Evolutionary conservation across 2,797 vertebrate species (phyloP).

Genomic region (Hypotaenidia philippensis): DNA sequence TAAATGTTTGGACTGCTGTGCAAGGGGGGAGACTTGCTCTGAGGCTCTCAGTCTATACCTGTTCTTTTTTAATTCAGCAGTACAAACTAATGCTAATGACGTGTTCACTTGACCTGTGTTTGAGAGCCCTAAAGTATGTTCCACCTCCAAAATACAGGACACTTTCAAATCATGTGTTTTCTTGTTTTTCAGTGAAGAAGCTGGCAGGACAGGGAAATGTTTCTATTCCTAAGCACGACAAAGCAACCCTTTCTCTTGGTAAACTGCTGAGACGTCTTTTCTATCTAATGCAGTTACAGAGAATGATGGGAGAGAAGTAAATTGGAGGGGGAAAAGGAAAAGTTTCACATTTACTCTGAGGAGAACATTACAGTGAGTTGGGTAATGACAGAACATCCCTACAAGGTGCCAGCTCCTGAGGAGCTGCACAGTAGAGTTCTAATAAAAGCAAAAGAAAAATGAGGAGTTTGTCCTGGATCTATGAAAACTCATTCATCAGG

Average conservation of each 20-base stretch:
- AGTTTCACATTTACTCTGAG: neutral
- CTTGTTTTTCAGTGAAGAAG: neutral
- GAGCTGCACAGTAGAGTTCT: neutral
- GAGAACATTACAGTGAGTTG: neutral
- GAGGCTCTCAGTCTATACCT: neutral
- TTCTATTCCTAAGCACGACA: neutral
- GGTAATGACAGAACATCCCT: neutral
- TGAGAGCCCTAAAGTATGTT: neutral
- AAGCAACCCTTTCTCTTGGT: neutral
- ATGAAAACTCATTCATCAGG: constrained; percentile 29
- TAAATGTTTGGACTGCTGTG: neutral
- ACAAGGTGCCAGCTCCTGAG: neutral
- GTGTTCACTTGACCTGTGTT: neutral
- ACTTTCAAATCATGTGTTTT: neutral
- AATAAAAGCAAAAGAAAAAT: constrained; percentile 46
- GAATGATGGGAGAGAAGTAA: neutral
- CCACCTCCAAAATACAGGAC: neutral
- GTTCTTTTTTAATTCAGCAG: neutral
- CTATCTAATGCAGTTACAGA: neutral
- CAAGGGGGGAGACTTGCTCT: neutral
- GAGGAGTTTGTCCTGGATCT: constrained; percentile 43
- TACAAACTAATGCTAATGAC: neutral
- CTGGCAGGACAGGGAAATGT: neutral
- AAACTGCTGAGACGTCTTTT: neutral
- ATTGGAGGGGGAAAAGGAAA: neutral